Percentiles rank a stretch among this genome's conserved stretches.
Conservation (phyloP, 2,888 invertebrate species). For the Mesorhabditis sp. region DNA sequence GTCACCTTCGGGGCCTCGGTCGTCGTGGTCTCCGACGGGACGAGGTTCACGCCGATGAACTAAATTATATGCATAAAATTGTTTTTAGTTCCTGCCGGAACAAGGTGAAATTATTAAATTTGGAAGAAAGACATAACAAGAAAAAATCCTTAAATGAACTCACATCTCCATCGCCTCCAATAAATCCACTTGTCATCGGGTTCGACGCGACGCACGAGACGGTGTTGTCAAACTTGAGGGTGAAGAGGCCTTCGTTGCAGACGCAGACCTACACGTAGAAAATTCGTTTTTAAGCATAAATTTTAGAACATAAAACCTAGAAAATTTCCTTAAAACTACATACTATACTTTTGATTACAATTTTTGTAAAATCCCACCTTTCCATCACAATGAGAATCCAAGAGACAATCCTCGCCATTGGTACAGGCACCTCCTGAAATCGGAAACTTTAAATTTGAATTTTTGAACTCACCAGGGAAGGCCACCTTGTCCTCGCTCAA, state of each 20-base stretch:
- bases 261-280: conserved; percentile 45
- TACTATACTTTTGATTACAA: too few relatives aligned
- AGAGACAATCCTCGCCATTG: conserved; percentile 53
- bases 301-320: too few relatives aligned
- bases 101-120: too few relatives aligned
- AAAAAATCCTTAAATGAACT: not conserved
- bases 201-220: conserved; percentile 55
- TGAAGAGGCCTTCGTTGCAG: conserved; percentile 53
- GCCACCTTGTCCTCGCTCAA: conserved; percentile 52
- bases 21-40: conserved; percentile 12
- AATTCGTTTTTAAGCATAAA: too few relatives aligned
- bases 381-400: conserved; percentile 56
- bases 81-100: too few relatives aligned
- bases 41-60: conserved; percentile 10
- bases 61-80: too few relatives aligned
- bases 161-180: conserved; percentile 30
- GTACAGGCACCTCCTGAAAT: conserved; percentile 50
- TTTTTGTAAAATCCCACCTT: conserved; percentile 24
- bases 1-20: not conserved
- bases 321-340: too few relatives aligned
- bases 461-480: conserved; percentile 38
- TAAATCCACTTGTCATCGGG: conserved; percentile 41
- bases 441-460: not conserved
- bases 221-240: conserved; percentile 48
- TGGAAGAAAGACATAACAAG: not conserved